Evolutionary conservation across 1,140 invertebrate species (phyloP).

Genomic region (Bombus fervidus): DNA sequence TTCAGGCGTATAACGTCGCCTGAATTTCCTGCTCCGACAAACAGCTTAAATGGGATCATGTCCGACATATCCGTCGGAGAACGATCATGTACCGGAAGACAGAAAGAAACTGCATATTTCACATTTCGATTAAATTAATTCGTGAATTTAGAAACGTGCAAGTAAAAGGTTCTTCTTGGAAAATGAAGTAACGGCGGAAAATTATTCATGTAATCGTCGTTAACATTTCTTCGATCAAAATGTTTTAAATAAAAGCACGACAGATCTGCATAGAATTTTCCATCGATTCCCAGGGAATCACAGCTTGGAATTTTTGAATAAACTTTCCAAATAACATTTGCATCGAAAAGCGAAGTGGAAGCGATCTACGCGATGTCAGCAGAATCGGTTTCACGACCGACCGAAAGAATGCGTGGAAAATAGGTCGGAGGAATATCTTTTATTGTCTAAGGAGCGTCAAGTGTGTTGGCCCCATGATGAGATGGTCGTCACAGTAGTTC

Average conservation of each 20-base stretch:
- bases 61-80: background rate
- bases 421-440: slow-evolving; percentile 22
- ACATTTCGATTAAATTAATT: background rate
- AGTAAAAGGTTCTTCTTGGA: too few species aligned
- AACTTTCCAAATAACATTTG: slow-evolving; percentile 15
- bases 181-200: background rate
- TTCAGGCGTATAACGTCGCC: background rate
- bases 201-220: background rate
- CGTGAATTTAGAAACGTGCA: background rate
- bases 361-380: background rate
- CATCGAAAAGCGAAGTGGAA: background rate
- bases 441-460: background rate
- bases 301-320: slow-evolving; percentile 15
- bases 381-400: background rate
- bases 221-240: background rate
- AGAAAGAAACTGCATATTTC: background rate
- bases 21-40: background rate
- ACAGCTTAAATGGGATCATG: background rate
- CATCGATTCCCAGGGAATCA: background rate
- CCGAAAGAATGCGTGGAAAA: slow-evolving; percentile 3
- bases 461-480: slow-evolving; percentile 3
- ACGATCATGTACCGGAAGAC: background rate
- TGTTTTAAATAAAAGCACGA: background rate
- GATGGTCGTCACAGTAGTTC: slow-evolving; percentile 18
- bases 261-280: background rate